Evolutionary conservation across 2,113 vertebrate genomes (phyloP).

Genomic region (Lepus timidus): DNA sequence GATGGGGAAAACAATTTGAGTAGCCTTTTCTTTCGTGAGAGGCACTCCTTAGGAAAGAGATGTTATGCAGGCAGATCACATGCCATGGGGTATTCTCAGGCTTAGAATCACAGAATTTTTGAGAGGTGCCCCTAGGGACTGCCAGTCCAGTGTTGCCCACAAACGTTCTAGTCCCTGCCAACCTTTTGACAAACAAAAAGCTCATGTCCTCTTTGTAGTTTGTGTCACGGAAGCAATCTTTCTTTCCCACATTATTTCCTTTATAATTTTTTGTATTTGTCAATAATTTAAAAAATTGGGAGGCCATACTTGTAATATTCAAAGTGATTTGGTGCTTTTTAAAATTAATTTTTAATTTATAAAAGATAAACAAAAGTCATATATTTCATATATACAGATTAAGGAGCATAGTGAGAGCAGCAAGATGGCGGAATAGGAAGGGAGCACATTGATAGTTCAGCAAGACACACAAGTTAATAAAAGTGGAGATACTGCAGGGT

Average conservation of each 20-base stretch:
- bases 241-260: background rate
- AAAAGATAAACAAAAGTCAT: too few species aligned
- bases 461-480: too few species aligned
- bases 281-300: conserved; percentile 21
- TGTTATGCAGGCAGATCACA: conserved; percentile 25
- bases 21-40: conserved; percentile 64
- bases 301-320: background rate
- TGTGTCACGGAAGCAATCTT: background rate
- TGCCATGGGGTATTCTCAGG: background rate
- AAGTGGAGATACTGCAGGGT: too few species aligned
- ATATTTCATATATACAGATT: too few species aligned
- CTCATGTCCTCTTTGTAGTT: conserved; percentile 9
- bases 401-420: too few species aligned
- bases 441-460: too few species aligned
- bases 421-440: too few species aligned
- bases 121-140: background rate
- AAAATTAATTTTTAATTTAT: background rate
- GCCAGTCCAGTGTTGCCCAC: background rate
- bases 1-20: conserved; percentile 35
- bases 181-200: conserved; percentile 38
- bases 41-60: conserved; percentile 58
- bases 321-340: background rate
- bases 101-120: conserved; percentile 66
- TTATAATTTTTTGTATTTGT: conserved; percentile 7
- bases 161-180: background rate